A percentile compares a stretch with the other conserved stretches of the same genome.
These are phyloP conservation scores for Rallus limicola DNA, from an alignment of 2,113 vertebrate genomes.

Conservation along the genomic window DNA sequence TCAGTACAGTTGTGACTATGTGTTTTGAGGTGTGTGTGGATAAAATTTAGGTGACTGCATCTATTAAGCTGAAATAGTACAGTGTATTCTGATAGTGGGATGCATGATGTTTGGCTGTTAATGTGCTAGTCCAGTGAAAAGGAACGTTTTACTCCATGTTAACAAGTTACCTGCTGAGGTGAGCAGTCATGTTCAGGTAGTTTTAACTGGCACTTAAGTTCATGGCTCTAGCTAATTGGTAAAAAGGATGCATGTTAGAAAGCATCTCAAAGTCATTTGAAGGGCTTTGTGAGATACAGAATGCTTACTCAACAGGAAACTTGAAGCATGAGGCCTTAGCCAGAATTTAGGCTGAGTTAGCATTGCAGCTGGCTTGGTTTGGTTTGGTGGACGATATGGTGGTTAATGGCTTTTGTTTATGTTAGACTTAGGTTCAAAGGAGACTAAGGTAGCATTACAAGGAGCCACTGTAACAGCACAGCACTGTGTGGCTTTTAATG, in stretches of 20 bases:
- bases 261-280: neutral
- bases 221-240: neutral
- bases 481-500: neutral
- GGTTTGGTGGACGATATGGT: neutral
- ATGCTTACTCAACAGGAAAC: neutral
- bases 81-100: neutral
- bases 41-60: neutral
- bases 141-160: neutral
- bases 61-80: neutral
- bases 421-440: neutral
- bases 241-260: neutral
- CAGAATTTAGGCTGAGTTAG: conserved; percentile 17
- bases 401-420: neutral
- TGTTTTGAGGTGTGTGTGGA: neutral
- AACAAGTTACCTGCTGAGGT: neutral
- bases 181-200: neutral
- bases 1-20: neutral
- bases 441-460: neutral
- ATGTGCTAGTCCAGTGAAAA: neutral
- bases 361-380: neutral
- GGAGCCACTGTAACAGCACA: neutral
- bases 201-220: neutral
- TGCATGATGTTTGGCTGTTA: neutral
- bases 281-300: neutral
- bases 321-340: neutral